These are phyloP conservation scores for Cephonodes hylas DNA, from an alignment of 2,888 invertebrate species.

Conservation along the genomic window DNA sequence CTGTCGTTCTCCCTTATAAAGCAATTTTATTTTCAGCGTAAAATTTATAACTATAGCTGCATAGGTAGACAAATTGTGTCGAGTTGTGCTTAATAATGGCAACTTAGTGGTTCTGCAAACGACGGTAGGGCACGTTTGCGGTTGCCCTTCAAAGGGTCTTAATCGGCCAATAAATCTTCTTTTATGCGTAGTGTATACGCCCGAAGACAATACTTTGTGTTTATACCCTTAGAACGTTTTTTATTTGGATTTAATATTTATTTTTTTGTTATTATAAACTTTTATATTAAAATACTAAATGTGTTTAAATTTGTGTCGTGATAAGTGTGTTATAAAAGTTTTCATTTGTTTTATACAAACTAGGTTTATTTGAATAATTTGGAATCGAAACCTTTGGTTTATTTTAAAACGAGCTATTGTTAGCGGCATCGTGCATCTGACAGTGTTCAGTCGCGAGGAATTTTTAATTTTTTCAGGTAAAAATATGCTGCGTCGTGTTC, in stretches of 20 bases:
- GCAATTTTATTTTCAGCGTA: background rate
- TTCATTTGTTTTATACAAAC: too few species aligned
- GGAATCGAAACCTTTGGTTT: too few species aligned
- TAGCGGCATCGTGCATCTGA: too few species aligned
- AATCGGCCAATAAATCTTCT: slow-evolving; percentile 69
- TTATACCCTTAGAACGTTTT: background rate
- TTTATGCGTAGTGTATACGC: slow-evolving; percentile 55
- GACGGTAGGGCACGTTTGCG: slow-evolving; percentile 61
- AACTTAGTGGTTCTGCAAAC: slow-evolving; percentile 60
- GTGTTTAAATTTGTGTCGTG: too few species aligned
- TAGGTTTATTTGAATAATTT: too few species aligned
- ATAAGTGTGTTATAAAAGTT: too few species aligned
- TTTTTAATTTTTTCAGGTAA: too few species aligned
- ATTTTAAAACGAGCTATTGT: too few species aligned
- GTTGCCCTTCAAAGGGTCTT: slow-evolving; percentile 61
- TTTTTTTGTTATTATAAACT: background rate
- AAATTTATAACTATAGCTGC: background rate
- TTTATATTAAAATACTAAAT: too few species aligned
- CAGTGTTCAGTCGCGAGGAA: too few species aligned
- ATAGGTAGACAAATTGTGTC: background rate
- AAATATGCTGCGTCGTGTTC: too few species aligned
- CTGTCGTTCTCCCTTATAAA: background rate
- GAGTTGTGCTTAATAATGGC: slow-evolving; percentile 42
- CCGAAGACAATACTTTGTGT: slow-evolving; percentile 27
- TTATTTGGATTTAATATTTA: background rate